These are phyloP conservation scores for Anas flavirostris DNA, from an alignment of 2,797 vertebrate species.

Conservation along the genomic window DNA sequence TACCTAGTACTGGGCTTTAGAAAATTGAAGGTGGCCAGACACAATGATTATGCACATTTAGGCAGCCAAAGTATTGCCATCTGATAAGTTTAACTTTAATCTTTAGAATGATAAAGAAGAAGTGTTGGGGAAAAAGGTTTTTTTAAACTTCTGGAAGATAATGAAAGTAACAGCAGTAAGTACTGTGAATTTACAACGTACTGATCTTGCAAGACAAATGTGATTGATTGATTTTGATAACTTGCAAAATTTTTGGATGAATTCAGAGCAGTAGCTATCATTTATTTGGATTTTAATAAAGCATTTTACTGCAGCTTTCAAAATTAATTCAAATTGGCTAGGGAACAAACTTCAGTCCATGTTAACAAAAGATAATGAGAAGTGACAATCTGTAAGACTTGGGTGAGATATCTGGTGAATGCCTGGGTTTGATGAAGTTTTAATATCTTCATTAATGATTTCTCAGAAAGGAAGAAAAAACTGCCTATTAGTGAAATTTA, in stretches of 20 bases:
- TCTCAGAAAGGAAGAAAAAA: background rate
- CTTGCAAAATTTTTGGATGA: background rate
- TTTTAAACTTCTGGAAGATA: background rate
- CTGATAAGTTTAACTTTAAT: background rate
- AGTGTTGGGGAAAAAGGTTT: background rate
- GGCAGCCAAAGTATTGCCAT: background rate
- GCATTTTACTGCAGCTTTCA: background rate
- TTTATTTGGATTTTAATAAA: constrained; percentile 7
- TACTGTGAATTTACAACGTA: background rate
- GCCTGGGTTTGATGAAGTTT: background rate
- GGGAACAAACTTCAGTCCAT: background rate
- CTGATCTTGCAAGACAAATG: background rate
- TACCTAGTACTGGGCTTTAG: background rate
- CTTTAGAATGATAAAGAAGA: background rate
- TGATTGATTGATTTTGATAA: background rate
- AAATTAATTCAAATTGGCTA: background rate
- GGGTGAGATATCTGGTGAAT: background rate
- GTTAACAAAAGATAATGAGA: background rate
- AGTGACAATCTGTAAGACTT: background rate
- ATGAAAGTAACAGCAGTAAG: background rate
- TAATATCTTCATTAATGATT: constrained; percentile 16
- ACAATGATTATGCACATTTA: background rate
- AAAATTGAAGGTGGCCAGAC: background rate
- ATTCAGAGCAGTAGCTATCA: background rate
- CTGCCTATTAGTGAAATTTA: background rate